Evolutionary conservation across 2,888 invertebrate genomes (phyloP), one percentile per base, ranked within the genome.

Genomic region (Mythimna albipuncta): DNA sequence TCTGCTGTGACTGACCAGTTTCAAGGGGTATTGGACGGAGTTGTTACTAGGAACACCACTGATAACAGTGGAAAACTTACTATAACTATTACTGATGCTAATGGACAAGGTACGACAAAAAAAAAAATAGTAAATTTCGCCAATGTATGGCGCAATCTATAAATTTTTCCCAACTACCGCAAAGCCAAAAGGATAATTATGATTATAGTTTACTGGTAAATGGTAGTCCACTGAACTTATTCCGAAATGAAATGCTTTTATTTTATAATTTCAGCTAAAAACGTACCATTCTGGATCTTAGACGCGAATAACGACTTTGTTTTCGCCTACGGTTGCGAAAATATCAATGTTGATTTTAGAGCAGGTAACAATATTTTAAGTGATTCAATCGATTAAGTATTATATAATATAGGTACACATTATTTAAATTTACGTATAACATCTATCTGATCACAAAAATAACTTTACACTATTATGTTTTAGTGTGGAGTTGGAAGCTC

Each of bases 281-380:
- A 32, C 69, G 86, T 91, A 75, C 92, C 92, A 3, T 93, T 91
- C 75, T 91, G 90, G 89, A 87, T 94, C 41, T 59, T 94, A 26
- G 84, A 93, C 50, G 97, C 97, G 0, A 97, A 97, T 87, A 91
- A 91, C 0, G 93, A 94, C 79, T 97, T 97, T 83, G 94, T 97
- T 0, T 95, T 97, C 2, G 97, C 97, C 11, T 97, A 97, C 94
- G 96, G 97, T 69, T 97, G 97, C 86, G 91, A 92, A 6, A 94
- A 94, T 52, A 69, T 88, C 16, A 64, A 75, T 54, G 21, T 72
- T 6, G 91, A 94, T 74, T 92, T 86, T 65, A 93, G 91, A 91
- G 88, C 84, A 87, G 89, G 96, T 96, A 89, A 91, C 85, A 87
- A 74, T 19, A 13, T 57, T 73, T 63, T 19, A 10, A 6, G 38